Percentiles rank a stretch among this genome's conserved stretches.
These are phyloP conservation scores for Semnornis frantzii DNA, from an alignment of 2,113 vertebrate species.

Conservation along the genomic window DNA sequence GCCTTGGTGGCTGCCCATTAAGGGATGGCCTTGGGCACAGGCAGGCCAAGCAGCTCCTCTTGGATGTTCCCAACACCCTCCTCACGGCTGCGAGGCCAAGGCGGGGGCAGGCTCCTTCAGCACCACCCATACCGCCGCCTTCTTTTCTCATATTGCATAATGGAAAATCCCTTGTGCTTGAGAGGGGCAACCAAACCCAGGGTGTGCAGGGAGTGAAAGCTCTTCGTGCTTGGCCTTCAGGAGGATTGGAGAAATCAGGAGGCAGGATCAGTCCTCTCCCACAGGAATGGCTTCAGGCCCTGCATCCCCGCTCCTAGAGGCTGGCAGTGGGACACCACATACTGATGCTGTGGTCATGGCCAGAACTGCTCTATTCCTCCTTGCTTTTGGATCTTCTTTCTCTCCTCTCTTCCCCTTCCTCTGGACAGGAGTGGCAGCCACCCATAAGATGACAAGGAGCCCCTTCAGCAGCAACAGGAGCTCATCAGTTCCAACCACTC, in stretches of 20 bases:
- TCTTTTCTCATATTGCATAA: neutral
- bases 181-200: rapidly evolving
- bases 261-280: neutral
- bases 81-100: neutral
- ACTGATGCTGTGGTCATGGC: neutral
- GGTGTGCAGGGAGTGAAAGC: neutral
- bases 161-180: neutral
- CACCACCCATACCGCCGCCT: rapidly evolving
- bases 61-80: neutral
- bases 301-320: neutral
- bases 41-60: neutral
- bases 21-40: neutral
- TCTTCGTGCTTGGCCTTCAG: neutral
- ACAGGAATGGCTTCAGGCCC: neutral
- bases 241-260: neutral
- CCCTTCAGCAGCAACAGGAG: neutral
- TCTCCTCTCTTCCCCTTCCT: neutral
- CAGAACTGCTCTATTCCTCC: rapidly evolving
- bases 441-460: neutral
- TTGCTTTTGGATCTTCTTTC: neutral
- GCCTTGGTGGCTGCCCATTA: neutral
- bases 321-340: rapidly evolving
- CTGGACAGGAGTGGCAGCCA: rapidly evolving
- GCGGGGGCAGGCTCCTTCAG: rapidly evolving
- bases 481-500: no score